These are phyloP conservation scores for Lytechinus variegatus DNA, from an alignment of 35 echinoderm and acorn worm genomes.

Conservation along the genomic window DNA sequence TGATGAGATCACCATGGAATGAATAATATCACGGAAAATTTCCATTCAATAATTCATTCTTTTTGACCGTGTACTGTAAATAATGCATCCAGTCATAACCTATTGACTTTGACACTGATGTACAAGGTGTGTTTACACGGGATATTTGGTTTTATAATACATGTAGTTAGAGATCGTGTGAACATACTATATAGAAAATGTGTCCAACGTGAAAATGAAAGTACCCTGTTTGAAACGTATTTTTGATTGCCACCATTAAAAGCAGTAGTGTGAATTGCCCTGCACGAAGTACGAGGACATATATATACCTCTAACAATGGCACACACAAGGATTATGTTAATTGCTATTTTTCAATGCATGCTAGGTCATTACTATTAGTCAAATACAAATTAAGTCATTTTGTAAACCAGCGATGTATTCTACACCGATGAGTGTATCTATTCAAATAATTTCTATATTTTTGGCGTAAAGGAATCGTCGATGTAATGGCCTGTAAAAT, in stretches of 20 bases:
- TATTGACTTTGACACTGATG: constrained; percentile 2
- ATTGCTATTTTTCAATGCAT: neutral
- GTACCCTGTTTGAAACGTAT: too few species aligned
- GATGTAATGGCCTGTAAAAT: too few species aligned
- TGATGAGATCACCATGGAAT: neutral
- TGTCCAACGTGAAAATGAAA: too few species aligned
- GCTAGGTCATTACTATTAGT: neutral
- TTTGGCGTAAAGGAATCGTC: too few species aligned
- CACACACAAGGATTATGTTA: neutral
- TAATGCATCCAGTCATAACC: neutral
- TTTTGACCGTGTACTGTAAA: neutral
- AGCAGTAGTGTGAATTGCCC: neutral
- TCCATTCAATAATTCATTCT: neutral
- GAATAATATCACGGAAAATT: neutral
- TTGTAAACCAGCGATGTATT: neutral
- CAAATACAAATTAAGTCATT: neutral
- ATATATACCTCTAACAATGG: neutral
- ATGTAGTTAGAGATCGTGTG: too few species aligned
- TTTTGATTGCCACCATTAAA: neutral
- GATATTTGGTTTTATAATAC: neutral
- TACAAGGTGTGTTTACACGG: neutral
- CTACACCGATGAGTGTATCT: too few species aligned
- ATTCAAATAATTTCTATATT: too few species aligned
- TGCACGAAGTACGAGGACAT: neutral
- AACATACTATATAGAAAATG: too few species aligned